Conservation (phyloP, 2,113 vertebrate genomes). For the Empidonax alnorum region DNA sequence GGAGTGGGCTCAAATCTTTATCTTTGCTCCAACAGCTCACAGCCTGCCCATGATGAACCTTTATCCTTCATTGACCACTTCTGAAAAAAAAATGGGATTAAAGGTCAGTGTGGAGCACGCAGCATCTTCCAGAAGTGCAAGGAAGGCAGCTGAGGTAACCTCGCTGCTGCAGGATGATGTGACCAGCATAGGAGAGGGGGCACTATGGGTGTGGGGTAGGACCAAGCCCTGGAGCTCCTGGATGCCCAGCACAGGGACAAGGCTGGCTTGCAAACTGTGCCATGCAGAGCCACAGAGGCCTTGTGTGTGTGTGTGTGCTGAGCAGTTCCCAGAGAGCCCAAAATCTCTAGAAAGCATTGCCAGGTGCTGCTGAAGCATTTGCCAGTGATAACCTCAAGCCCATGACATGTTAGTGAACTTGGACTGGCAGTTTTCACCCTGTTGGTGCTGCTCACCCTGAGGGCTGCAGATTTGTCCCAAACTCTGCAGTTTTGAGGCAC, state of each 20-base stretch:
- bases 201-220: rapidly evolving
- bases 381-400: background rate
- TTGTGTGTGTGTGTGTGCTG: background rate
- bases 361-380: background rate
- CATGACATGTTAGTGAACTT: rapidly evolving
- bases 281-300: background rate
- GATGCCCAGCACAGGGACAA: background rate
- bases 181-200: background rate
- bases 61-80: background rate
- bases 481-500: rapidly evolving
- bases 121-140: background rate
- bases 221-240: background rate
- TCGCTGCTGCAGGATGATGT: background rate
- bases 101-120: rapidly evolving
- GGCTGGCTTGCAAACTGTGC: too few relatives aligned
- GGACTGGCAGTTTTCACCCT: background rate
- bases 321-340: background rate
- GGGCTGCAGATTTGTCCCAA: background rate
- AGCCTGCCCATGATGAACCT: background rate
- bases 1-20: background rate
- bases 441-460: background rate
- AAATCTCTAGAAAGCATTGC: background rate
- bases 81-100: background rate
- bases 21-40: background rate
- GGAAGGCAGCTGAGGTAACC: background rate